A percentile compares a stretch with the other conserved stretches of the same genome.
phyloP scores from a whole-genome alignment of 2,797 vertebrate genomes.

The Spea hammondii region DNA sequence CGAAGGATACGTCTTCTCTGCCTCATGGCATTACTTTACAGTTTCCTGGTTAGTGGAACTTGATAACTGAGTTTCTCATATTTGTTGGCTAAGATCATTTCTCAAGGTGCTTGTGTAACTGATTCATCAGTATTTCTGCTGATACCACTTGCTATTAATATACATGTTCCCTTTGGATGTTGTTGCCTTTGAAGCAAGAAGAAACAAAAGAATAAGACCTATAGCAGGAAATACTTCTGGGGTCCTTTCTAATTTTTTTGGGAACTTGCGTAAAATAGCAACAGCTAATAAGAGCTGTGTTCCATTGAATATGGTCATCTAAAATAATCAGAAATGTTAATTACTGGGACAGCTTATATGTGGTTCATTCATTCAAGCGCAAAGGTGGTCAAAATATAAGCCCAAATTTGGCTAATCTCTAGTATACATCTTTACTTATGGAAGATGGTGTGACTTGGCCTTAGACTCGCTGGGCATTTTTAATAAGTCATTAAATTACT shows the following conservation, averaged over 20 bases:
- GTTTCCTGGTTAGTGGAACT: constrained; percentile 31
- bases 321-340: too few relatives aligned
- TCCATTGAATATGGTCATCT: too few relatives aligned
- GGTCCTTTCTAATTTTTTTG: constrained; percentile 1
- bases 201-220: constrained; percentile 19
- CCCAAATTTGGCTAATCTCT: too few relatives aligned
- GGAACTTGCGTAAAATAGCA: too few relatives aligned
- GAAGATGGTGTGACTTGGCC: too few relatives aligned
- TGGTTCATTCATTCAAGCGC: too few relatives aligned
- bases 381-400: too few relatives aligned
- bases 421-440: too few relatives aligned
- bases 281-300: too few relatives aligned
- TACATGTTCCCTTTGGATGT: constrained; percentile 32
- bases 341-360: too few relatives aligned
- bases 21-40: constrained; percentile 26
- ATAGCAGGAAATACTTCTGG: constrained; percentile 14
- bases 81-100: constrained; percentile 42
- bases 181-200: constrained; percentile 41
- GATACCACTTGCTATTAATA: constrained; percentile 44
- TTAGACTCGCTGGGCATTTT: too few relatives aligned
- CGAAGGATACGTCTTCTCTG: not conserved
- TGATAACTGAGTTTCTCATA: constrained; percentile 35
- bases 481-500: too few relatives aligned
- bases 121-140: constrained; percentile 53
- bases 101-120: constrained; percentile 8